Evolutionary conservation across 1,140 invertebrate genomes (phyloP).

Genomic region (Trachelipus rathkii): DNA sequence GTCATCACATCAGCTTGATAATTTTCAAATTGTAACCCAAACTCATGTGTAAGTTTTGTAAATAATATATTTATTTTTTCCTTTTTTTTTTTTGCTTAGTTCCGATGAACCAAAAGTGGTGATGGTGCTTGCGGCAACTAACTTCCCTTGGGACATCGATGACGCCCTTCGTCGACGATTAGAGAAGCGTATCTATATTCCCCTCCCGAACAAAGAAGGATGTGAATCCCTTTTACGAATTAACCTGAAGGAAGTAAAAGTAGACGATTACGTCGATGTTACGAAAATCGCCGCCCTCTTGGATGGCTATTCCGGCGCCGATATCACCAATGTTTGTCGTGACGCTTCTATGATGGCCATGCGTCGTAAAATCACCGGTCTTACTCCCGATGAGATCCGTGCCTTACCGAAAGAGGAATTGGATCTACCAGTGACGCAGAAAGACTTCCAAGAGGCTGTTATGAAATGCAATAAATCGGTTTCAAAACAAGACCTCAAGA

Average conservation of each 20-base stretch:
- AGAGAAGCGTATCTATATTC: slow-evolving; percentile 99
- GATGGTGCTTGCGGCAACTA: slow-evolving; percentile 97
- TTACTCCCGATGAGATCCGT: slow-evolving; percentile 90
- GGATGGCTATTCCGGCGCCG: slow-evolving; percentile 94
- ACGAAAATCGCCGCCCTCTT: slow-evolving; percentile 76
- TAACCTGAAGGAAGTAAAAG: slow-evolving; percentile 83
- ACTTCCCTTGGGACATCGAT: slow-evolving; percentile 99
- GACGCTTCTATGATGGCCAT: slow-evolving; percentile 99
- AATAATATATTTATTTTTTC: not conserved
- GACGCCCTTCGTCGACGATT: slow-evolving; percentile 89
- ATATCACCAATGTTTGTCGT: slow-evolving; percentile 97
- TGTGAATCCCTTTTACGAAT: slow-evolving; percentile 85
- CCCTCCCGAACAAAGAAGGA: slow-evolving; percentile 85
- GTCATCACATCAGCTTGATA: too few relatives aligned
- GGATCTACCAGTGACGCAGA: slow-evolving; percentile 83
- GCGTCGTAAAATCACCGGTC: slow-evolving; percentile 85
- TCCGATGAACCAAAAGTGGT: slow-evolving; percentile 65
- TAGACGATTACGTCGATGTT: slow-evolving; percentile 78
- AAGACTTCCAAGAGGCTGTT: slow-evolving; percentile 89
- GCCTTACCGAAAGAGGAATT: slow-evolving; percentile 91
- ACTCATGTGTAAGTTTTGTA: not conserved
- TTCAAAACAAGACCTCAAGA: slow-evolving; percentile 87
- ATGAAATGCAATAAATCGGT: slow-evolving; percentile 95
- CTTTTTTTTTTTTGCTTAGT: too few relatives aligned
- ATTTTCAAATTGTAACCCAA: not conserved